Evolutionary conservation across 2,888 invertebrate genomes (phyloP), one percentile per base, ranked within the genome.

Genomic region (Melitaea athalia): DNA sequence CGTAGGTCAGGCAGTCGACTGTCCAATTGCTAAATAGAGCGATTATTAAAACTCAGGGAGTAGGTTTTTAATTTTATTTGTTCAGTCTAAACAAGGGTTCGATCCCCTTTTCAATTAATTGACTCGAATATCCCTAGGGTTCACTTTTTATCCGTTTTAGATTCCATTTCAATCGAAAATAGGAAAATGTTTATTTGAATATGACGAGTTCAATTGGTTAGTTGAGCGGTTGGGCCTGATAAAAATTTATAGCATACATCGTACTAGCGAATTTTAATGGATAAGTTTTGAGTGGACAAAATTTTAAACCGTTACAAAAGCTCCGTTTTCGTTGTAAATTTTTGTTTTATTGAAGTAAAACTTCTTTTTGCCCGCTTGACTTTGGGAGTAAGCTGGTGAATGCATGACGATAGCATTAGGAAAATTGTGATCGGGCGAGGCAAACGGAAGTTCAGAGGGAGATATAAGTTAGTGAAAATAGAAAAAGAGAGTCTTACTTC

Each of bases 11-110:
- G 72, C 75, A 73, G 73, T 71, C 68, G 71, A 69, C 77, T 74
- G 74, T 72, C 70, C 70, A 76, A 79, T 79, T 80, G 85, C 80
- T 82, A 84, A 89, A 89, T 86, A 84, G 87, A 85, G 80, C 87
- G 84, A 81, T 85, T 87, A 86, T 85, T 81, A 76, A 78, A 79
- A 80, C 78, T 78, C 79, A 75, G 76, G 82, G 86, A 78, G 84
- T 81, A 81, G 75, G 76, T 79, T 83, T 87, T 88, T 87, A 89
- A 90, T 88, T 87, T 86, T 89, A 85, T 90, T 90, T 90, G 87
- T 81, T 77, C 86, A 85, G 83, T 83, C 86, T 85, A 89, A 89
- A 88, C 88, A 87, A 86, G 87, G 89, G 87, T 81, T 15, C 76
- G 75, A 78, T 67, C 73, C 85, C 88, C 87, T 85, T 82, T 88